A percentile compares a stretch with the other conserved stretches of the same genome.
Conservation (phyloP, 2,113 vertebrate genomes). For the Lathamus discolor region DNA sequence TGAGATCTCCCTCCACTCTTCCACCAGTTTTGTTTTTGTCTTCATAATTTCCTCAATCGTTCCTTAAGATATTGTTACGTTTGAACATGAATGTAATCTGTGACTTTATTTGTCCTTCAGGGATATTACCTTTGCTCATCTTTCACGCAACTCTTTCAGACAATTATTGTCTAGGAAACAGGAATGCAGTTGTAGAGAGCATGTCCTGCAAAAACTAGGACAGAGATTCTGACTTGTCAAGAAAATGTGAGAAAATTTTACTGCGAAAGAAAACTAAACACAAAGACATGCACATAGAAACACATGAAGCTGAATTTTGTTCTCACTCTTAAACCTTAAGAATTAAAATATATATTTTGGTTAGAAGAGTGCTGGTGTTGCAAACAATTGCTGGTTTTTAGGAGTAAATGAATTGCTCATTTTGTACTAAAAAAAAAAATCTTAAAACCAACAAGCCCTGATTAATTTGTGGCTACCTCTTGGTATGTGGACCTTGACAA, state of each 20-base stretch:
- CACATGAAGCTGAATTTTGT: not conserved
- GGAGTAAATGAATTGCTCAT: not conserved
- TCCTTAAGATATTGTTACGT: not conserved
- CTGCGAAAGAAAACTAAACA: not conserved
- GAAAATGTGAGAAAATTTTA: constrained; percentile 23
- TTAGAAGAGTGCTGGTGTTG: not conserved
- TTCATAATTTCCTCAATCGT: not conserved
- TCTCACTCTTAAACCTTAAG: not conserved
- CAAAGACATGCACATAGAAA: not conserved
- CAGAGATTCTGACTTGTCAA: not conserved
- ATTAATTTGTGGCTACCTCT: not conserved
- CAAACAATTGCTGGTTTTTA: not conserved
- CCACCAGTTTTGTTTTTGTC: not conserved
- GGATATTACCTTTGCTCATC: not conserved
- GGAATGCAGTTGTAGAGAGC: not conserved
- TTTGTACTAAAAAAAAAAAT: not conserved
- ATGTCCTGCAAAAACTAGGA: not conserved
- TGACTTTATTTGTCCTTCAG: not conserved
- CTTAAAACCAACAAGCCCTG: not conserved
- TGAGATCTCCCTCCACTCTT: fast-evolving
- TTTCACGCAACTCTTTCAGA: not conserved
- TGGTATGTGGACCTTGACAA: not conserved
- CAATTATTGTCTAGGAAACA: constrained; percentile 15
- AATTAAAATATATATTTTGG: not conserved
- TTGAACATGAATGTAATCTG: not conserved